Evolutionary conservation across 2,888 invertebrate genomes (phyloP).

Genomic region (Pharmacophagus antenor): DNA sequence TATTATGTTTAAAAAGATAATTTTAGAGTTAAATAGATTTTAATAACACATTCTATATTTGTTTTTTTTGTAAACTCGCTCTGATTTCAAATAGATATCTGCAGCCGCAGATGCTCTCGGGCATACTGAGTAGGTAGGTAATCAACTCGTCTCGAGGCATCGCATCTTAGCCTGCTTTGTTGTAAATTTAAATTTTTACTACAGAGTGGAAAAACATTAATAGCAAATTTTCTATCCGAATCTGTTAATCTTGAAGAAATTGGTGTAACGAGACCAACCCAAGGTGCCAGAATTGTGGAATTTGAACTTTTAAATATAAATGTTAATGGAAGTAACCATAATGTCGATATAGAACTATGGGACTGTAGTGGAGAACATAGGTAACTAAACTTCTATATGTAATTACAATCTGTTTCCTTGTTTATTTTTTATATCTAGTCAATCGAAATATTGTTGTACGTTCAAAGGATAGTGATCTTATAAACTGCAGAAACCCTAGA

Average conservation of each 20-base stretch:
- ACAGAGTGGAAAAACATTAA: slow-evolving; percentile 86
- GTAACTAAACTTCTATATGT: too few species aligned
- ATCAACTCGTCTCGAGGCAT: background rate
- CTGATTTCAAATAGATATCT: too few species aligned
- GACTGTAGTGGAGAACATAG: slow-evolving; percentile 89
- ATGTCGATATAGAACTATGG: slow-evolving; percentile 89
- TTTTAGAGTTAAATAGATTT: too few species aligned
- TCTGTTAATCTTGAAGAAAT: slow-evolving; percentile 82
- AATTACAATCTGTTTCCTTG: too few species aligned
- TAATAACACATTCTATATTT: too few species aligned
- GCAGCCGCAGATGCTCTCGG: background rate
- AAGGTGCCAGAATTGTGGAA: slow-evolving; percentile 88
- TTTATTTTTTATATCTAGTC: too few species aligned
- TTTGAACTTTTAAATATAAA: slow-evolving; percentile 84
- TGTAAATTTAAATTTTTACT: slow-evolving; percentile 10
- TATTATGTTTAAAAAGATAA: too few species aligned
- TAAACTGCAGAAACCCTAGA: too few species aligned
- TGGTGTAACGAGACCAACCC: slow-evolving; percentile 84
- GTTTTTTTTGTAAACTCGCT: too few species aligned
- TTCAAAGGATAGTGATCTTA: too few species aligned
- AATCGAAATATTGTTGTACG: too few species aligned
- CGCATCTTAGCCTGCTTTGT: background rate
- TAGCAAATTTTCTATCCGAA: slow-evolving; percentile 87
- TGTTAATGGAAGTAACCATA: slow-evolving; percentile 78
- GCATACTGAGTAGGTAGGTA: background rate